Percentiles rank a stretch among this genome's conserved stretches.
These are phyloP conservation scores for Leptura quadrifasciata DNA, from an alignment of 2,888 invertebrate genomes.

Conservation along the genomic window DNA sequence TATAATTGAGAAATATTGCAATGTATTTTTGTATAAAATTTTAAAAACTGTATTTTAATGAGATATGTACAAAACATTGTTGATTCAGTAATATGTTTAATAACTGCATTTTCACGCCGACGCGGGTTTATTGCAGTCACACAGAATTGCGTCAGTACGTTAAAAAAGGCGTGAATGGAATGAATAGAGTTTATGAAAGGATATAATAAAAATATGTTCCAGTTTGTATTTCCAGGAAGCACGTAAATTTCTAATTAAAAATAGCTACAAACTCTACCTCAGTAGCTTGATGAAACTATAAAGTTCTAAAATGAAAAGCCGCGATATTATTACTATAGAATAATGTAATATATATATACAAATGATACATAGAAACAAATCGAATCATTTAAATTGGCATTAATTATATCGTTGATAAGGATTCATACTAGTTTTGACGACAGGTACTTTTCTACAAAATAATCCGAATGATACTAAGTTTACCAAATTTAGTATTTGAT, in stretches of 20 bases:
- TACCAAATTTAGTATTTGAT: too few species aligned
- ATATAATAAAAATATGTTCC: constrained; percentile 5
- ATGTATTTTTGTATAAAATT: not conserved
- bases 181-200: constrained; percentile 1
- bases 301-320: not conserved
- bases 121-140: not conserved
- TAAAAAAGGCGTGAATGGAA: not conserved
- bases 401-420: too few species aligned
- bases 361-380: too few species aligned
- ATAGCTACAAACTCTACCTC: not conserved
- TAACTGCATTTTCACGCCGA: not conserved
- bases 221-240: constrained; percentile 3
- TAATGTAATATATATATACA: not conserved
- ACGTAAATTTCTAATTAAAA: not conserved
- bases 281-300: not conserved
- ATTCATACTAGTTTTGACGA: too few species aligned
- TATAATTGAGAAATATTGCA: not conserved
- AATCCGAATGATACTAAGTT: too few species aligned
- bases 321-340: not conserved
- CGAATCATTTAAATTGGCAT: too few species aligned
- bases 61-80: not conserved
- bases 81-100: not conserved
- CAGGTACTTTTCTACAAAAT: too few species aligned
- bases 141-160: not conserved
- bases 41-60: not conserved